Conservation (phyloP, 2,113 vertebrate species). For the Myotis lucifugus region DNA sequence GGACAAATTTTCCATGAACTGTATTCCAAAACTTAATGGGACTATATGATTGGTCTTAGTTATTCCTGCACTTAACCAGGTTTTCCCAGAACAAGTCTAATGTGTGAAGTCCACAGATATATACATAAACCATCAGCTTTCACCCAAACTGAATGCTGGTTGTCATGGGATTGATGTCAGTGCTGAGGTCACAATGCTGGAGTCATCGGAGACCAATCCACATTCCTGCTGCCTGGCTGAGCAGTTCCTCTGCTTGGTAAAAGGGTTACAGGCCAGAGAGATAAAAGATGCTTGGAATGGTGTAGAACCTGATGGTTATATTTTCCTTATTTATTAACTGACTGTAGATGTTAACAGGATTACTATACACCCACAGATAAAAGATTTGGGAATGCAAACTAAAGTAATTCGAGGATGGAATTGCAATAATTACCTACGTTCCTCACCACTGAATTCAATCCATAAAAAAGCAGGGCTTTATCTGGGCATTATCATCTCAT, state of each 20-base stretch:
- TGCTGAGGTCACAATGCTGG: conserved; percentile 25
- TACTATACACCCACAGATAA: neutral
- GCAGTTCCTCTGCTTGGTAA: neutral
- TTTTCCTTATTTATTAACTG: conserved; percentile 25
- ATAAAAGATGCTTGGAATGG: neutral
- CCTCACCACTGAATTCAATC: neutral
- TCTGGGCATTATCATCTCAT: neutral
- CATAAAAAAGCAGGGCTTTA: neutral
- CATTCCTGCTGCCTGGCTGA: neutral
- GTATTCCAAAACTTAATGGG: neutral
- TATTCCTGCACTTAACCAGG: neutral
- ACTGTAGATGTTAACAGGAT: neutral
- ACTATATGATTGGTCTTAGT: neutral
- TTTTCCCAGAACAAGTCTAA: conserved; percentile 2
- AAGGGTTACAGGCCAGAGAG: neutral
- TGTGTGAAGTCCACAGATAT: neutral
- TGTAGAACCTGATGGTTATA: neutral
- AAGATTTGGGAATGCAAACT: conserved; percentile 14
- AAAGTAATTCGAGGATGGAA: neutral
- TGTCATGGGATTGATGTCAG: conserved; percentile 28
- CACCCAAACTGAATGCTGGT: neutral
- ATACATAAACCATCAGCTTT: neutral
- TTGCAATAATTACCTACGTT: conserved; percentile 7
- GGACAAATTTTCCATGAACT: neutral
- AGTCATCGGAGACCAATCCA: neutral